Evolutionary conservation across 2,113 vertebrate species (phyloP).

Genomic region (Lipophrys pholis): DNA sequence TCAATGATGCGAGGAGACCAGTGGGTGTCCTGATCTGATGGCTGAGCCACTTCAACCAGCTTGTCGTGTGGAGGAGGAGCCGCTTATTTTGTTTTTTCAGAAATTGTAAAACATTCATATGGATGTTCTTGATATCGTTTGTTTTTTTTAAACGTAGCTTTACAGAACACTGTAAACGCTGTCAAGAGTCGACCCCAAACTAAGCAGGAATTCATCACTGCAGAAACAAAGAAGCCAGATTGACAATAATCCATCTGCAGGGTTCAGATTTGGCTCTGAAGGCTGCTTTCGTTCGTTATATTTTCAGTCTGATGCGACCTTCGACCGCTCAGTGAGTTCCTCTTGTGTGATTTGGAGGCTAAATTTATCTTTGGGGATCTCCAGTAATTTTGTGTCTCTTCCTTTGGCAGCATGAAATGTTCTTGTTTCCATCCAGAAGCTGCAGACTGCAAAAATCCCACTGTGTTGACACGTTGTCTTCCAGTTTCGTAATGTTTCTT

Average conservation of each 20-base stretch:
- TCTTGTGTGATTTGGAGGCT: neutral
- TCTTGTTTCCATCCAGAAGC: slow-evolving; percentile 75
- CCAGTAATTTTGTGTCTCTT: slow-evolving; percentile 12
- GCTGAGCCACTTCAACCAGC: too few species aligned
- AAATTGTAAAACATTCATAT: too few species aligned
- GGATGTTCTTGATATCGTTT: too few species aligned
- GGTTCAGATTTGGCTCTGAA: neutral
- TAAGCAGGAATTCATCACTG: neutral
- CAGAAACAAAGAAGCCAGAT: neutral
- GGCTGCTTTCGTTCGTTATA: neutral
- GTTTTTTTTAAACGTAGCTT: too few species aligned
- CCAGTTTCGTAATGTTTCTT: neutral
- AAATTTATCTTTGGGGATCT: slow-evolving; percentile 13
- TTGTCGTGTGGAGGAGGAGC: too few species aligned
- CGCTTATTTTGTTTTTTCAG: too few species aligned
- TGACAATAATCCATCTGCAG: neutral
- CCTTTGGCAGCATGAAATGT: slow-evolving; percentile 19
- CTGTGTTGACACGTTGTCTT: slow-evolving; percentile 13
- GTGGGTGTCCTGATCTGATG: too few species aligned
- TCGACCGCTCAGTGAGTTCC: neutral
- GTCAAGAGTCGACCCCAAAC: too few species aligned
- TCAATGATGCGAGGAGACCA: too few species aligned
- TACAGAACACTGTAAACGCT: neutral
- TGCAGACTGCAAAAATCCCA: slow-evolving; percentile 65
- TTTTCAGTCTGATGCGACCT: neutral